phyloP scores from a whole-genome alignment of 92 coral and sea anemone genomes.

The Palythoa caribaeorum region DNA sequence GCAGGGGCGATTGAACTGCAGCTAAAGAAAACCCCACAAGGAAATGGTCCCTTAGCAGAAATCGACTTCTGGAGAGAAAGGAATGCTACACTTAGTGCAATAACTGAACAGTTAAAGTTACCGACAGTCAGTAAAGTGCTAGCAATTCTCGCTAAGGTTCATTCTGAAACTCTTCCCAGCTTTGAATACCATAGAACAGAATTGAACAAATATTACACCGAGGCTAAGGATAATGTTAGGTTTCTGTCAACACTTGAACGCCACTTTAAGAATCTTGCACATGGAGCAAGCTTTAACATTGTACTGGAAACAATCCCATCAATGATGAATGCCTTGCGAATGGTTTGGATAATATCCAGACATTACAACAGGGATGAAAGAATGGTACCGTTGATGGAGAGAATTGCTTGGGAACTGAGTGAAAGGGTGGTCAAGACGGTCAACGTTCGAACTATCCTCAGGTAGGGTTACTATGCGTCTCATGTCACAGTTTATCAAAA shows the following conservation, averaged over 20 bases:
- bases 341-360: slow-evolving; percentile 99
- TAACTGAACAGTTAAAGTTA: slow-evolving; percentile 93
- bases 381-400: slow-evolving; percentile 99
- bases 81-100: slow-evolving; percentile 96
- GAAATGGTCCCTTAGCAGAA: slow-evolving; percentile 98
- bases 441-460: slow-evolving; percentile 91
- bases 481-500: not conserved
- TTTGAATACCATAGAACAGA: slow-evolving; percentile 98
- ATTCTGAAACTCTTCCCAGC: slow-evolving; percentile 89
- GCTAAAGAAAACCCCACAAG: slow-evolving; percentile 93
- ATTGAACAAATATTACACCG: slow-evolving; percentile 92
- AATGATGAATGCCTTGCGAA: slow-evolving; percentile 98
- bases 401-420: slow-evolving; percentile 99
- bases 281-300: slow-evolving; percentile 96
- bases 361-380: slow-evolving; percentile 99
- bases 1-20: slow-evolving; percentile 93
- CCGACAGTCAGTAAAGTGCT: slow-evolving; percentile 96
- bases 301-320: slow-evolving; percentile 99
- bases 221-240: slow-evolving; percentile 97
- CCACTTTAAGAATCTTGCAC: slow-evolving; percentile 97
- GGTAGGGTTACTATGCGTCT: slow-evolving; percentile 60
- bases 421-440: slow-evolving; percentile 97
- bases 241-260: slow-evolving; percentile 96
- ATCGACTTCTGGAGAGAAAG: slow-evolving; percentile 99
- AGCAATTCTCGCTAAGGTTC: slow-evolving; percentile 77